phyloP scores from a whole-genome alignment of 2,113 vertebrate species.

The Oceanodroma tethys region DNA sequence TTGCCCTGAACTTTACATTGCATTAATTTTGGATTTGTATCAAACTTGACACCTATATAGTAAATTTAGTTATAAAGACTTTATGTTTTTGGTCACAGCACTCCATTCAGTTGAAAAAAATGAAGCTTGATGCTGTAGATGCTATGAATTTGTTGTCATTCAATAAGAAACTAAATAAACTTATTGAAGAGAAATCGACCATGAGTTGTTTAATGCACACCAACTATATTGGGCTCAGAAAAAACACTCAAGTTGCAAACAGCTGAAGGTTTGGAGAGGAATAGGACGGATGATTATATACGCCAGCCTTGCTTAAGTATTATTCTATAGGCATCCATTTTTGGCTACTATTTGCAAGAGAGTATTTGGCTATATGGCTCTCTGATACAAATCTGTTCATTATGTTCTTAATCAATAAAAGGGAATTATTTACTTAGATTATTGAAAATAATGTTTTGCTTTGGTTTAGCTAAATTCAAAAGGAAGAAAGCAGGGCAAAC shows the following conservation, averaged over 20 bases:
- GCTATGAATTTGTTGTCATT: not conserved
- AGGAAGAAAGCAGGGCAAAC: not conserved
- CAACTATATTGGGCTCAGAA: not conserved
- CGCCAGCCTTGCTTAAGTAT: not conserved
- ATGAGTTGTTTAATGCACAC: not conserved
- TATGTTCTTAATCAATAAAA: not conserved
- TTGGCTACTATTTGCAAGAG: not conserved
- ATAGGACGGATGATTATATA: rapidly evolving
- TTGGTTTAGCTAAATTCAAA: not conserved
- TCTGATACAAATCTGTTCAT: not conserved
- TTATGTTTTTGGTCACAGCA: not conserved
- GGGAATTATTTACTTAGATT: not conserved
- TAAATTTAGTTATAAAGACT: not conserved
- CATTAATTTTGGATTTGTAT: not conserved
- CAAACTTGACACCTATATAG: not conserved
- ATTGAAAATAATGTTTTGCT: not conserved
- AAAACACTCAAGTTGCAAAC: not conserved
- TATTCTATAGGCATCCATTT: not conserved
- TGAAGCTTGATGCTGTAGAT: not conserved
- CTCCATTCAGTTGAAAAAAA: not conserved
- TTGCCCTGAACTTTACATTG: not conserved
- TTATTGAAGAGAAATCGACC: not conserved
- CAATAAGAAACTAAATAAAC: not conserved
- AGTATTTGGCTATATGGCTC: not conserved
- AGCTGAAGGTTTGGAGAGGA: not conserved